Evolutionary conservation across 2,113 vertebrate species (phyloP), one percentile per base, ranked within the genome.

Genomic region (Nipponia nippon): DNA sequence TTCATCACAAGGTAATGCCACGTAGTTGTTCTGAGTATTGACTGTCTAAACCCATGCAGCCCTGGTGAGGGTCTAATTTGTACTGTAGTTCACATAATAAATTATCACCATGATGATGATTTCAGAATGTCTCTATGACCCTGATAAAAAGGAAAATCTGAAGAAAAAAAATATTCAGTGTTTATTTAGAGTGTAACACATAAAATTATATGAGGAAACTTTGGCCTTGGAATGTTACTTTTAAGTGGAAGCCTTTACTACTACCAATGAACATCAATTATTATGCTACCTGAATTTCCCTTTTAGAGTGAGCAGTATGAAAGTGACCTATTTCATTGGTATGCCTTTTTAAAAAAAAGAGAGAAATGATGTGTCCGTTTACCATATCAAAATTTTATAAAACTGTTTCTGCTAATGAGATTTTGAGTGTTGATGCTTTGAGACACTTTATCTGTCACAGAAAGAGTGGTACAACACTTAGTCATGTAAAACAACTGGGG

Each of bases 351-450:
- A 44, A 53, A 25, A 59, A 50, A 63, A 36, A 29, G 9, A 58
- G 5, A 53, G 7, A 47, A n/a, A 16, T 8, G 5, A 49, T 52
- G 3, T 62, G 46, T 70, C 62, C 29, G 42, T 85, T 94, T 89
- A 46, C 53, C 26, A 20, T 32, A 66, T 27, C 40, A 80, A 72
- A 90, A 87, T 70, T 70, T 85, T 42, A 62, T 71, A 73, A 85
- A 96, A 70, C 21, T 53, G 7, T 62, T 86, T 78, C 78, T 62
- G 23, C 19, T 96, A 90, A 94, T 88, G 58, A 88, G 53, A 70
- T 94, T 93, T 95, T 66, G 66, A 94, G 62, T 93, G 66, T 75
- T 90, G 58, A 25, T 91, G 22, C 29, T 89, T 95, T 96, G 70
- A 77, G 70, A 83, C 44, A 70, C 49, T 93, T 93, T 26, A 81